phyloP scores from a whole-genome alignment of 1,140 invertebrate species.

The Neodiprion pinetum region DNA sequence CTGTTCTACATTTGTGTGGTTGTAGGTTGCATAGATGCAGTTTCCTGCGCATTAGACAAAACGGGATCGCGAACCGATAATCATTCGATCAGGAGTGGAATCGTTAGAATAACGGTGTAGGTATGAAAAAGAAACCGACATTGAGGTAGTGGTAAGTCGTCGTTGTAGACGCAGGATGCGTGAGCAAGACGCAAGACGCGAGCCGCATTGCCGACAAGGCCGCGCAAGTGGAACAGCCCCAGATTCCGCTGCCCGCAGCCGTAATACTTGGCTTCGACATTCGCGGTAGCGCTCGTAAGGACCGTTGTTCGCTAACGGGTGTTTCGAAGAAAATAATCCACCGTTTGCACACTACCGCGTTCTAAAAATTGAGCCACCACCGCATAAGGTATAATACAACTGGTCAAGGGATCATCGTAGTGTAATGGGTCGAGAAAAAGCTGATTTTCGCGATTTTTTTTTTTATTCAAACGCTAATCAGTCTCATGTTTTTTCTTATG shows the following conservation, averaged over 20 bases:
- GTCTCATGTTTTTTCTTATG: too few species aligned
- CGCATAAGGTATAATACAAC: too few species aligned
- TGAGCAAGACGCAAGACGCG: neutral
- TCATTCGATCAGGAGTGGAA: neutral
- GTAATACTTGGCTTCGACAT: neutral
- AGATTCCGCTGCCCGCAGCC: neutral
- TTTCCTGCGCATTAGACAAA: too few species aligned
- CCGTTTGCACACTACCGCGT: too few species aligned
- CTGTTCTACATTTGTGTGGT: too few species aligned
- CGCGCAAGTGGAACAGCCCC: constrained; percentile 15
- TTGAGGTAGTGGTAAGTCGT: neutral
- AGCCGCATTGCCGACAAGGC: constrained; percentile 21
- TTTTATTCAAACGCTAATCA: too few species aligned
- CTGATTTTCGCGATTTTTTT: too few species aligned
- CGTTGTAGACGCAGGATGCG: neutral
- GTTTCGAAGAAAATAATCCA: neutral
- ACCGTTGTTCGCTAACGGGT: constrained; percentile 1
- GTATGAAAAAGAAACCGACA: neutral
- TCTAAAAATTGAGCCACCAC: too few species aligned
- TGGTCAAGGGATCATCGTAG: too few species aligned
- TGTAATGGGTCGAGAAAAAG: too few species aligned
- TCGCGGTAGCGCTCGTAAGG: neutral
- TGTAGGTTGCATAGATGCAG: too few species aligned
- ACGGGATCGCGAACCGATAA: neutral
- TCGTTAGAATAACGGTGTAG: neutral